Percentiles rank a stretch among this genome's conserved stretches.
Evolutionary conservation across 2,113 vertebrate species (phyloP).

Genomic region (Sebastes schlegelii): DNA sequence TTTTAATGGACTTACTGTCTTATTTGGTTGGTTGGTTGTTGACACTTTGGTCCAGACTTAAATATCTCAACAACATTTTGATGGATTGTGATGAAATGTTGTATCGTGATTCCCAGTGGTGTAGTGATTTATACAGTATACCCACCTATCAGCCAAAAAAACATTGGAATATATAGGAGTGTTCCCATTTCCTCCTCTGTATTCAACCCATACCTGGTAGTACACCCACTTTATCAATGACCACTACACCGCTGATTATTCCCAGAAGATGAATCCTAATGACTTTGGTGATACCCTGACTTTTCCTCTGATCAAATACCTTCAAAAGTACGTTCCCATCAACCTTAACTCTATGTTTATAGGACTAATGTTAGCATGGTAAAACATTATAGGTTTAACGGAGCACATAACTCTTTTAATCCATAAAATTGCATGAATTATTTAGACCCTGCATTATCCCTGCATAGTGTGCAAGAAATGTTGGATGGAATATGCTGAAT

Average conservation of each 20-base stretch:
- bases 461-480: neutral
- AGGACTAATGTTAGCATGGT: neutral
- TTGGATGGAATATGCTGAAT: neutral
- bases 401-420: neutral
- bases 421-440: neutral
- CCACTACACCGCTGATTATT: too few species aligned
- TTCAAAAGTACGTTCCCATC: neutral
- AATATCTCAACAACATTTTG: too few species aligned
- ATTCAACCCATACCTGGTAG: too few species aligned
- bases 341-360: neutral
- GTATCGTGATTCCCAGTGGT: neutral
- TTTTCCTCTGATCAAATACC: neutral
- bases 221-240: too few species aligned
- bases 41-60: neutral
- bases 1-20: neutral
- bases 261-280: too few species aligned
- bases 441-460: neutral
- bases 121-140: too few species aligned
- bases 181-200: too few species aligned
- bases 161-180: too few species aligned
- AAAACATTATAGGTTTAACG: neutral
- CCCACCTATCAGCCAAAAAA: too few species aligned
- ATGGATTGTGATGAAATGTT: neutral
- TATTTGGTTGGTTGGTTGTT: neutral
- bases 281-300: too few species aligned